Percentiles rank a stretch among this genome's conserved stretches.
phyloP scores from a whole-genome alignment of 2,888 invertebrate species.

The Athalia cordata region DNA sequence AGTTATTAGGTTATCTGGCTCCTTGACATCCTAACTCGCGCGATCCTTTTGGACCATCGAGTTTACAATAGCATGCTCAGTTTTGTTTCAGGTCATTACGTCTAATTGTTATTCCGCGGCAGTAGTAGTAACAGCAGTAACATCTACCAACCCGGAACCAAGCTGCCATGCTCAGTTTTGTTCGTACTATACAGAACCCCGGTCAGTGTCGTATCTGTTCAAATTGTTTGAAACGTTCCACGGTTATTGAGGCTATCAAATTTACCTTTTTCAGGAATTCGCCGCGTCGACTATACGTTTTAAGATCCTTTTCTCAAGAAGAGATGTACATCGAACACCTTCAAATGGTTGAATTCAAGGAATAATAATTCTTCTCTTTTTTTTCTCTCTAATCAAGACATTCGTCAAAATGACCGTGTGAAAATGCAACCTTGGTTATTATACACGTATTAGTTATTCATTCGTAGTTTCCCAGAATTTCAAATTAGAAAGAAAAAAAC shows the following conservation, averaged over 20 bases:
- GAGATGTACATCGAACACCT: too few species aligned
- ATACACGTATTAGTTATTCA: too few species aligned
- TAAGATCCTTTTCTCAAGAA: background rate
- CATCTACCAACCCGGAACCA: too few species aligned
- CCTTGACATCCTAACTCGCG: background rate
- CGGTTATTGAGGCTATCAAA: constrained; percentile 26
- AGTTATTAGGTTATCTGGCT: too few species aligned
- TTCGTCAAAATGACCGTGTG: too few species aligned
- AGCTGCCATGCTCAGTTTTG: background rate
- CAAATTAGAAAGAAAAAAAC: too few species aligned
- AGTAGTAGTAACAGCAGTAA: too few species aligned
- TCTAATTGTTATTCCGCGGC: constrained; percentile 35
- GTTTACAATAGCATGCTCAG: constrained; percentile 17
- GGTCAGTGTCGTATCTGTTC: constrained; percentile 13
- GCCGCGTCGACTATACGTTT: background rate
- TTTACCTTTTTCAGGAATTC: constrained; percentile 17
- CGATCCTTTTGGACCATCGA: constrained; percentile 12
- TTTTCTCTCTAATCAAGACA: too few species aligned
- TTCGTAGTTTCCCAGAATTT: too few species aligned
- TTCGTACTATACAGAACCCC: background rate
- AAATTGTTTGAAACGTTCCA: constrained; percentile 26
- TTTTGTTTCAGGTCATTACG: constrained; percentile 34
- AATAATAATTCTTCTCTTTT: too few species aligned
- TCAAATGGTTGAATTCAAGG: too few species aligned
- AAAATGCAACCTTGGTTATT: too few species aligned